Percentiles rank a stretch among this genome's conserved stretches.
These are phyloP conservation scores for Ceyx erithaca DNA, from an alignment of 2,797 vertebrate species.

Conservation along the genomic window DNA sequence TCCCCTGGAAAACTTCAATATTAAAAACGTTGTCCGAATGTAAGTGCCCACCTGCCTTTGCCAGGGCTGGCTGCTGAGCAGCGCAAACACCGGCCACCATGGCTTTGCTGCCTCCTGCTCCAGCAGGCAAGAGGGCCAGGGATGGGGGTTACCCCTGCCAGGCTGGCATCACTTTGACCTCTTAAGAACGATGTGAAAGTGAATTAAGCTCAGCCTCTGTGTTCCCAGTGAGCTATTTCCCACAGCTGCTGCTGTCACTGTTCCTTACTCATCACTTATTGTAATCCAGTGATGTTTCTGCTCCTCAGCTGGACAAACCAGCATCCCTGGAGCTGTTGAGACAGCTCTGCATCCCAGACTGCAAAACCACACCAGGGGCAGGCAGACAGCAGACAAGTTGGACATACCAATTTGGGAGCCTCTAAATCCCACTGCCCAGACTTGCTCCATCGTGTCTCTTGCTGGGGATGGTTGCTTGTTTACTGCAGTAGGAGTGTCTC, in stretches of 20 bases:
- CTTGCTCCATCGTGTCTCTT: neutral
- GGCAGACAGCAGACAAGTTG: neutral
- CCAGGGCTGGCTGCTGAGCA: neutral
- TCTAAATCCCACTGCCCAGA: neutral
- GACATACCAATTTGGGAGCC: neutral
- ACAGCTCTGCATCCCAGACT: neutral
- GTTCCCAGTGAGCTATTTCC: neutral
- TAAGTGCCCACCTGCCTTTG: conserved; percentile 74
- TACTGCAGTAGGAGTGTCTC: neutral
- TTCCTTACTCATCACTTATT: neutral
- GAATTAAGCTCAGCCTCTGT: neutral
- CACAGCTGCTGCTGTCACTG: neutral
- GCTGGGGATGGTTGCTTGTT: neutral
- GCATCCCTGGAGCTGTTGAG: neutral
- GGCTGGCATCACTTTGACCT: neutral
- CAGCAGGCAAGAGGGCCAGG: rapidly evolving
- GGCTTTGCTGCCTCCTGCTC: neutral
- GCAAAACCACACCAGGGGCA: neutral
- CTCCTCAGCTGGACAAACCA: rapidly evolving
- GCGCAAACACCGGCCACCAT: rapidly evolving
- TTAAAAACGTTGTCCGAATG: conserved; percentile 98
- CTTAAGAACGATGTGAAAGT: neutral
- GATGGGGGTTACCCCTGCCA: neutral
- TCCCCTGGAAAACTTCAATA: conserved; percentile 98
- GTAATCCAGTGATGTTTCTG: neutral